Percentiles rank a stretch among this genome's conserved stretches.
These are phyloP conservation scores for Ceratosolen fusciceps DNA, from an alignment of 1,140 invertebrate genomes.

Conservation along the genomic window DNA sequence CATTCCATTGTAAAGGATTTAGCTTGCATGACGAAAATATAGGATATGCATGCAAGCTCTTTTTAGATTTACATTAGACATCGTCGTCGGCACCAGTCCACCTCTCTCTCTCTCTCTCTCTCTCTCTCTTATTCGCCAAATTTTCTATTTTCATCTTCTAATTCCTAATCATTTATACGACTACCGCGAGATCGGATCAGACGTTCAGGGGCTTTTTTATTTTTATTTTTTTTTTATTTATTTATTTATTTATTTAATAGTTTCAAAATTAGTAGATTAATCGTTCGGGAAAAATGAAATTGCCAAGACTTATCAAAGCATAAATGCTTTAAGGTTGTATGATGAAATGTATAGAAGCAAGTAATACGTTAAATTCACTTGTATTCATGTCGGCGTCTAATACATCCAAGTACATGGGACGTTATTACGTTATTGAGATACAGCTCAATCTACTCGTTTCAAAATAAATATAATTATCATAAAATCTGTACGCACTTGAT, in stretches of 20 bases:
- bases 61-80: neutral
- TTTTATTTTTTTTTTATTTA: too few species aligned
- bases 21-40: neutral
- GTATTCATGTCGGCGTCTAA: neutral
- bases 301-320: neutral
- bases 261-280: too few species aligned
- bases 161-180: neutral
- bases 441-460: too few species aligned
- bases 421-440: too few species aligned
- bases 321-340: neutral
- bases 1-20: neutral
- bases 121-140: neutral
- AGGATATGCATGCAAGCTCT: neutral
- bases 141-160: neutral
- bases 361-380: neutral
- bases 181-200: too few species aligned
- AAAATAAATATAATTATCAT: too few species aligned
- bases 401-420: neutral
- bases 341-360: neutral
- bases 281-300: too few species aligned
- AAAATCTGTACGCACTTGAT: too few species aligned
- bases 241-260: too few species aligned
- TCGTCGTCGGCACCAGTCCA: too few species aligned
- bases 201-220: too few species aligned
- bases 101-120: too few species aligned